These are phyloP conservation scores for Centropristis striata DNA, from an alignment of 2,113 vertebrate species.

Conservation along the genomic window DNA sequence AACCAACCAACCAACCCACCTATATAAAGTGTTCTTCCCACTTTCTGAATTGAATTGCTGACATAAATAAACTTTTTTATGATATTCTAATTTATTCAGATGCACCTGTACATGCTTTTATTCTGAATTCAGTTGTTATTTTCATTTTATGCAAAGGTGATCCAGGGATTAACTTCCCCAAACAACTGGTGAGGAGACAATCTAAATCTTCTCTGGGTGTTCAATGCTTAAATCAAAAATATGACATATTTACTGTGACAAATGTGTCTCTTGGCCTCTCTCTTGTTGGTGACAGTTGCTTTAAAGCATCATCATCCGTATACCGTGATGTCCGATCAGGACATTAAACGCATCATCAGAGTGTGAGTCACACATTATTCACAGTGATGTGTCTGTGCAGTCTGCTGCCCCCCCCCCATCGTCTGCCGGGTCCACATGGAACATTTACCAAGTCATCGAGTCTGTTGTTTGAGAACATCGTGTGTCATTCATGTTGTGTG, in stretches of 20 bases:
- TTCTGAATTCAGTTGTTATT: no score
- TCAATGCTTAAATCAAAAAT: not conserved
- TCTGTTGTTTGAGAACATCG: conserved; percentile 37
- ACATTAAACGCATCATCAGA: conserved; percentile 34
- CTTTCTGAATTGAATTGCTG: no score
- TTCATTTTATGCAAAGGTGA: no score
- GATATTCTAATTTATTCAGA: no score
- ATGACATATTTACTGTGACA: not conserved
- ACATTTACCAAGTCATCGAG: not conserved
- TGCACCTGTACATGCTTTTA: no score
- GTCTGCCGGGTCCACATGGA: conserved; percentile 41
- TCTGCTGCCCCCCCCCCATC: conserved; percentile 25
- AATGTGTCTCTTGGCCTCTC: not conserved
- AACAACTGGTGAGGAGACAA: no score
- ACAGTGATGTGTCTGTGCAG: conserved; percentile 40
- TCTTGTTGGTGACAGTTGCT: conserved; percentile 14
- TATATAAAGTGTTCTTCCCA: no score
- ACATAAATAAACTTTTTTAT: no score
- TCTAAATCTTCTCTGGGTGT: not conserved
- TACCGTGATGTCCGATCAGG: not conserved
- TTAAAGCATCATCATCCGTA: conserved; percentile 13
- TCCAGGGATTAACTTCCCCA: no score
- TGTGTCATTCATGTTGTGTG: not conserved
- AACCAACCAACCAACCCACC: no score
- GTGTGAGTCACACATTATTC: conserved; percentile 59